Percentiles rank a stretch among this genome's conserved stretches.
Conservation (phyloP, 2,113 vertebrate species). For the Puffinus mauretanicus region DNA sequence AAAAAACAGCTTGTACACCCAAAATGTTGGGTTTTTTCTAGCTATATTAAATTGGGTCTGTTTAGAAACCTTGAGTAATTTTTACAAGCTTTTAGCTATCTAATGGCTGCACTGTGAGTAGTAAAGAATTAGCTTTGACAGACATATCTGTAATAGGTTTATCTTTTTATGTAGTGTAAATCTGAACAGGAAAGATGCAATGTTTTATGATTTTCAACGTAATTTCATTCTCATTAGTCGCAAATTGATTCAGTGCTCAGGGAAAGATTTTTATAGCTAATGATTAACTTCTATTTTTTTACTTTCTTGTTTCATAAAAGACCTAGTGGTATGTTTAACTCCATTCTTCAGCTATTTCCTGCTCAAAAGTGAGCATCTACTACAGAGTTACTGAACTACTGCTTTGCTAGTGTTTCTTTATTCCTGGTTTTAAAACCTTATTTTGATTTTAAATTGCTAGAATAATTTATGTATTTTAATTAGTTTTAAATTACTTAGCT, state of each 20-base stretch:
- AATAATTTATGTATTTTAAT: neutral
- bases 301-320: neutral
- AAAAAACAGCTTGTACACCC: neutral
- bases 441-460: neutral
- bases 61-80: neutral
- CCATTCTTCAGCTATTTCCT: neutral
- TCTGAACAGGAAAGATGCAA: conserved; percentile 17
- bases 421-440: neutral
- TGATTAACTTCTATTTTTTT: neutral
- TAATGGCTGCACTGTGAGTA: neutral
- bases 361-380: neutral
- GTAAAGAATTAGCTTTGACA: conserved; percentile 47
- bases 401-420: neutral
- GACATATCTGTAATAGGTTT: conserved; percentile 18
- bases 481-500: neutral
- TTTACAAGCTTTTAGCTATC: neutral
- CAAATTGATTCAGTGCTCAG: conserved; percentile 18
- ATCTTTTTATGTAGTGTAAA: conserved; percentile 33
- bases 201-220: neutral
- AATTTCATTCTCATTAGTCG: neutral
- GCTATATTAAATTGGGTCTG: neutral
- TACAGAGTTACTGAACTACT: neutral
- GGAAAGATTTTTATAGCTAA: neutral
- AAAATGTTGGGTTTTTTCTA: neutral
- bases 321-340: neutral